A percentile compares a stretch with the other conserved stretches of the same genome.
Conservation (phyloP, 2,888 invertebrate species). For the Sminthurides aquaticus region DNA sequence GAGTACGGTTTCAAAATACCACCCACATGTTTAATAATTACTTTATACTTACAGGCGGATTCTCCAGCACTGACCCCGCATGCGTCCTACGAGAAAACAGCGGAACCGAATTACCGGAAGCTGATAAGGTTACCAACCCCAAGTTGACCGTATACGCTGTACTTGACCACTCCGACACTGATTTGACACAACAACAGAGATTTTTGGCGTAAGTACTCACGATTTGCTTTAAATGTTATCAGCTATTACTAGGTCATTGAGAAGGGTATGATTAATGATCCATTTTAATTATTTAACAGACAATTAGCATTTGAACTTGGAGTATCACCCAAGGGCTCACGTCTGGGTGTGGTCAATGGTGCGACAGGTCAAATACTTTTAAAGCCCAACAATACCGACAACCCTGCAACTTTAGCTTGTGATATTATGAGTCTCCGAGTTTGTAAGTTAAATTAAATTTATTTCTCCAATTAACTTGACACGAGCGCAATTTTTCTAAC, state of each 20-base stretch:
- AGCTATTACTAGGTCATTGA: neutral
- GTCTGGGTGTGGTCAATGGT: conserved; percentile 38
- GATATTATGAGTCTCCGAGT: conserved; percentile 13
- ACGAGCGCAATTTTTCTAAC: too few relatives aligned
- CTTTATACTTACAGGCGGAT: too few relatives aligned
- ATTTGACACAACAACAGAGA: conserved; percentile 25
- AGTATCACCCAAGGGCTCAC: conserved; percentile 33
- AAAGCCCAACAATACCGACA: conserved; percentile 37
- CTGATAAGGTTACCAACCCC: conserved; percentile 24
- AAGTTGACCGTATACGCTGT: conserved; percentile 36
- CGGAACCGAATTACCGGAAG: conserved; percentile 17
- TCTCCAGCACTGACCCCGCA: too few relatives aligned
- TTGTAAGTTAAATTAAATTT: conserved; percentile 12
- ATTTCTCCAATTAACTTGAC: too few relatives aligned
- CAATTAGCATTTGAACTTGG: conserved; percentile 32
- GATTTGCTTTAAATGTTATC: neutral
- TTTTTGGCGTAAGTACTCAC: conserved; percentile 33
- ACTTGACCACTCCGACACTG: conserved; percentile 27
- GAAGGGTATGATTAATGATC: conserved; percentile 6
- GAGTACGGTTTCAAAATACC: too few relatives aligned
- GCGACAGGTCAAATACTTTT: conserved; percentile 33
- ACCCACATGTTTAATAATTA: too few relatives aligned
- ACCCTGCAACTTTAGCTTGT: conserved; percentile 31
- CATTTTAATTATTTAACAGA: conserved; percentile 18
- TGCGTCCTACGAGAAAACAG: too few relatives aligned